Evolutionary conservation across 2,888 invertebrate genomes (phyloP), one percentile per base, ranked within the genome.

Genomic region (Lepeophtheirus nordmannii): DNA sequence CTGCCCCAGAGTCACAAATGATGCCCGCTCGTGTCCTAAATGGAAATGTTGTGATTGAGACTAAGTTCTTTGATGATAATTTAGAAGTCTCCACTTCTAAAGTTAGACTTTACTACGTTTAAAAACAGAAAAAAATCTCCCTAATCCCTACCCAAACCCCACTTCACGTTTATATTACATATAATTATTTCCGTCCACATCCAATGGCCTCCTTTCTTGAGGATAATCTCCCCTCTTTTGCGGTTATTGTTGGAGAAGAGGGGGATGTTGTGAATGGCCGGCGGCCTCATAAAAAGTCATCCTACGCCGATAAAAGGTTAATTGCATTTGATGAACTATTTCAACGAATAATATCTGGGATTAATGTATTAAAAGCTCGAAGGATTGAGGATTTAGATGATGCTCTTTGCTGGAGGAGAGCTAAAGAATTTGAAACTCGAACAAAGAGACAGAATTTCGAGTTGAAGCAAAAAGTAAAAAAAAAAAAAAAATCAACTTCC

Each of bases 1-100:
- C 98, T 12, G 97, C 98, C 0, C 97, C 98, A 0, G 97, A 98
- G 76, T 91, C 91, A 66, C 94, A 98, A 78, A 98, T 98, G 97
- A 94, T 99, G 92, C 97, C 98, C n/a, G 94, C 97, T 8, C 89
- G 89, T 76, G 85, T 97, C 69, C 82, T 98, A 71, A 92, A 91
- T 78, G 94, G 96, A 11, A 94, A 96, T 74, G 86, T 94, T 64
- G 88, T 94, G 37, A 93, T 96, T 71, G 94, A 96, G 79, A 96
- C 94, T 0, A 89, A 89, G 75, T 96, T 96, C 78, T 97, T 83
- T 75, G 96, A 98, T 76, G 93, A 89, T 71, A 89, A 94, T 73
- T 80, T 92, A 62, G 82, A 93, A 71, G 90, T 98, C 70, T 89
- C 91, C 68, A 94, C 91, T 61, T 98, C 97, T 20, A 85, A 85